These are phyloP conservation scores for Dolichoris vasculosae DNA, from an alignment of 1,140 invertebrate genomes.

Conservation along the genomic window DNA sequence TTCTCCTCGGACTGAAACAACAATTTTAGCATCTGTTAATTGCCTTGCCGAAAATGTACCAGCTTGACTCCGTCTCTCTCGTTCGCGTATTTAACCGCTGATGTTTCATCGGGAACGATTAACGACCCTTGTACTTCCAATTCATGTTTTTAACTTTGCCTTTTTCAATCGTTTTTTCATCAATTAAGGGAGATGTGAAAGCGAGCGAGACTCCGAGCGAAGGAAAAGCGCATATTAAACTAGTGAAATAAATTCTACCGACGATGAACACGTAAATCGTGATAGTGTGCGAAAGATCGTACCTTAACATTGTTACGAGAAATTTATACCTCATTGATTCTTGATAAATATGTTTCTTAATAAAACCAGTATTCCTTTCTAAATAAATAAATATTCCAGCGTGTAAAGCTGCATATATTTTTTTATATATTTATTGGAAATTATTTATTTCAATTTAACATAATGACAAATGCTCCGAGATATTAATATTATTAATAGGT, in stretches of 20 bases:
- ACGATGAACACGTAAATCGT: background rate
- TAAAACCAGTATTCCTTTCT: background rate
- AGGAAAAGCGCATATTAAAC: slow-evolving; percentile 2
- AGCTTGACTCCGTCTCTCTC: background rate
- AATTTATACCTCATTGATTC: background rate
- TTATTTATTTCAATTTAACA: background rate
- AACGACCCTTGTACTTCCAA: background rate
- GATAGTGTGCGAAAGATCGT: background rate
- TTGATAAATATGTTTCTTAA: background rate
- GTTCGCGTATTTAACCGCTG: background rate
- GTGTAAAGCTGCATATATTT: background rate
- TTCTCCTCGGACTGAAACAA: background rate
- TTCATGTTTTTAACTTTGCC: background rate
- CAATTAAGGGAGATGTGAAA: slow-evolving; percentile 22
- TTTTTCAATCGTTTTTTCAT: background rate
- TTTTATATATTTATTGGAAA: background rate
- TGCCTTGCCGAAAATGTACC: slow-evolving; percentile 6
- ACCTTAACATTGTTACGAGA: background rate
- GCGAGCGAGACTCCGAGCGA: background rate
- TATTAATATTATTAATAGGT: background rate
- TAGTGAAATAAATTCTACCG: background rate
- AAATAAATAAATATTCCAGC: background rate
- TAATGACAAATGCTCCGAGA: background rate
- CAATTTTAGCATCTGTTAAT: background rate
- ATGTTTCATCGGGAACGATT: background rate